Conservation (phyloP, 2,113 vertebrate species). For the Phalacrocorax carbo region DNA sequence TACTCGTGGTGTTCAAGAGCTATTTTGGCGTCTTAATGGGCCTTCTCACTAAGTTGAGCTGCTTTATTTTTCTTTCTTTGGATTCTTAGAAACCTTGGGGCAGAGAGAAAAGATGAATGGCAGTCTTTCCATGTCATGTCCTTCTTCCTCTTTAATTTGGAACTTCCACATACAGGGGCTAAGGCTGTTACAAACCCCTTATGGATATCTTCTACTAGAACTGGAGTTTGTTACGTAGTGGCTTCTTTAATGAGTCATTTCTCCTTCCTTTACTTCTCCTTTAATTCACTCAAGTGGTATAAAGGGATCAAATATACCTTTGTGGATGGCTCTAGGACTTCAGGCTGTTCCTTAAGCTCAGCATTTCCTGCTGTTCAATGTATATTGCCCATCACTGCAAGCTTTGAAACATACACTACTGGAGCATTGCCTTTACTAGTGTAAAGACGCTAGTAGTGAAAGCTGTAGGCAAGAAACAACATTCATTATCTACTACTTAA, state of each 20-base stretch:
- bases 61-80: background rate
- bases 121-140: background rate
- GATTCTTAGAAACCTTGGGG: background rate
- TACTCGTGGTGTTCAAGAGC: background rate
- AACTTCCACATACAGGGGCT: background rate
- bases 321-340: background rate
- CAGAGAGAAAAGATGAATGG: background rate
- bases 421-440: accelerated
- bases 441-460: no score
- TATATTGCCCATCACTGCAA: background rate
- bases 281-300: background rate
- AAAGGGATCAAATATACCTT: background rate
- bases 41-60: background rate
- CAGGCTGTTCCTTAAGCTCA: background rate
- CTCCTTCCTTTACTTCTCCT: background rate
- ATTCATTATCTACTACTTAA: background rate
- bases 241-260: background rate
- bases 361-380: background rate
- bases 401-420: background rate
- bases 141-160: background rate
- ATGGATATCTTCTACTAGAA: background rate
- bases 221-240: background rate
- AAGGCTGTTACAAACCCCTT: background rate
- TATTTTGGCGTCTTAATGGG: background rate
- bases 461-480: background rate